Base-by-base conservation (phyloP, 2,888 invertebrate species). In the Halictus ligatus region DNA sequence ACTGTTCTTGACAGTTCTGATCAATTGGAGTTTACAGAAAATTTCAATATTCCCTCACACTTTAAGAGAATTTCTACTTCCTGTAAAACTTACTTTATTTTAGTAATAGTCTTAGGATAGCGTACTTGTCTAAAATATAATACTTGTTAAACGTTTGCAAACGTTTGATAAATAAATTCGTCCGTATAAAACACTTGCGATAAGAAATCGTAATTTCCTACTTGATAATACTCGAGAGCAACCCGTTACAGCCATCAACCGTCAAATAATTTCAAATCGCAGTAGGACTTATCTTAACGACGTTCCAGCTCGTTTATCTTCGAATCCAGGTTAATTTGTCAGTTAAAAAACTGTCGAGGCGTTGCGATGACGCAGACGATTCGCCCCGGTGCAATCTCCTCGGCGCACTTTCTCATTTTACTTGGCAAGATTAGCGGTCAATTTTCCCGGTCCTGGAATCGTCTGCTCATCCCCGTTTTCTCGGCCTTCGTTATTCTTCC, bases 401-500 rank as follows among this genome's bases (percentile, higher is more conserved):
- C 15, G 58, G 15, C 73, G 40, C 43, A 18, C 15, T 71, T 83
- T 80, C 75, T 76, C 84, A 85, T 85, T 84, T 84, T 67, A 64
- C 81, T 77, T 15, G 78, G 75, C 50, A 71, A 74, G 76, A 85
- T 86, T 76, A 73, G 78, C 58, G 74, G 82, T 85, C 81, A 75
- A 86, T 82, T 80, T 69, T 25, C 74, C 29, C 25, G 46, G 43
- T 43, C 74, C 54, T 43, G 84, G 58, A 69, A 76, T 79, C 78
- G 46, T 72, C 76, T 54, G 29, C 75, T 78, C 75, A 35, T 80
- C 54, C 78, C 80, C 18, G 21, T 64, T 76, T 73, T 74, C 79
- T 71, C 86, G 74, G 74, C 58, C 77, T 83, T 87, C 89, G 82
- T 84, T 87, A 87, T 87, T 90, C 84, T 81, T 82, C 83, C n/a